These are phyloP conservation scores for Canis aureus DNA, from an alignment of 2,113 vertebrate genomes.

Conservation along the genomic window DNA sequence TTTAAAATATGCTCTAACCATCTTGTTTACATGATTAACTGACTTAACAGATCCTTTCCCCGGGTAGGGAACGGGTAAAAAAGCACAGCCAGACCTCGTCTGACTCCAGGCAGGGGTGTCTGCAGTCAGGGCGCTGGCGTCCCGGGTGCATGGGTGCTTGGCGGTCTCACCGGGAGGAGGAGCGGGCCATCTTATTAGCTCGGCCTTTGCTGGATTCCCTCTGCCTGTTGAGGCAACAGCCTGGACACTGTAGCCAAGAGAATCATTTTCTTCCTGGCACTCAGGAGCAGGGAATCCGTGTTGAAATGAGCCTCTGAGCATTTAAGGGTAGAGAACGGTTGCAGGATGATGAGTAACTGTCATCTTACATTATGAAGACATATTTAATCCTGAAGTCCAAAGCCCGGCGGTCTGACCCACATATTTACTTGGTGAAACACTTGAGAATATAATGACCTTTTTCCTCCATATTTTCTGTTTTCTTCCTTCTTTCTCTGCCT, in stretches of 20 bases:
- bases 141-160: rapidly evolving
- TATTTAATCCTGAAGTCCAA: background rate
- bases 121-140: background rate
- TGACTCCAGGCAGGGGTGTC: background rate
- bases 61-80: background rate
- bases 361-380: background rate
- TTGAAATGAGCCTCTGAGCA: background rate
- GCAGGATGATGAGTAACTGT: background rate
- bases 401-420: background rate
- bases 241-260: background rate
- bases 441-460: background rate
- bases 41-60: background rate
- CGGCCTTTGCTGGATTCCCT: background rate
- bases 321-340: background rate
- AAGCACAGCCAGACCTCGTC: background rate
- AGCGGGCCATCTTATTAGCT: rapidly evolving
- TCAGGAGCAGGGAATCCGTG: background rate
- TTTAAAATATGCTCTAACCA: background rate
- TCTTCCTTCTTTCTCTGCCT: background rate
- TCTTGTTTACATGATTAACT: background rate
- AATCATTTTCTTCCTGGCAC: background rate
- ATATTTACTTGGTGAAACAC: background rate
- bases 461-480: background rate
- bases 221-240: background rate
- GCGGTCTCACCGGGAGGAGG: background rate